Evolutionary conservation across 2,797 vertebrate species (phyloP).

Genomic region (Gorsachius magnificus): DNA sequence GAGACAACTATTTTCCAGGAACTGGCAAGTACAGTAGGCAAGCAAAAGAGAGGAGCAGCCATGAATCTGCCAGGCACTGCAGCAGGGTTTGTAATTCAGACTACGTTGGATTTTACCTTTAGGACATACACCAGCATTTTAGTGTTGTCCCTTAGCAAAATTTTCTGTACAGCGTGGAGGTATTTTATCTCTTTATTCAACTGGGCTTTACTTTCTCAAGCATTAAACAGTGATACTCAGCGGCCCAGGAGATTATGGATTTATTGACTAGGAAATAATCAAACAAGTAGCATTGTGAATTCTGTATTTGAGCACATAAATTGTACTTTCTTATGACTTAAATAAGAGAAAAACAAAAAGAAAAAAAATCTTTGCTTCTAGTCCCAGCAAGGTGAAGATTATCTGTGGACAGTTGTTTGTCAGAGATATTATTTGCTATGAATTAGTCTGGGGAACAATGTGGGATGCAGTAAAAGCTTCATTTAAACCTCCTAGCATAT

Average conservation of each 20-base stretch:
- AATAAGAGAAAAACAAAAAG: neutral
- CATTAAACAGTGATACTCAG: neutral
- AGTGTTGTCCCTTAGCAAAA: neutral
- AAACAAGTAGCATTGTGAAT: neutral
- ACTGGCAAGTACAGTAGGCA: slow-evolving; percentile 25
- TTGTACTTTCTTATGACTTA: neutral
- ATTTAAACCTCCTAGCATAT: neutral
- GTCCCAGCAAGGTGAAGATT: neutral
- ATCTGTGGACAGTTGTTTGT: neutral
- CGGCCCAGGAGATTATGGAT: neutral
- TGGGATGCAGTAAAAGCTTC: neutral
- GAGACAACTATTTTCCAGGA: slow-evolving; percentile 60
- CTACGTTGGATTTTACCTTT: neutral
- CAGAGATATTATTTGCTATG: neutral
- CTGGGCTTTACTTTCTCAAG: neutral
- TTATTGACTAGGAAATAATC: slow-evolving; percentile 30
- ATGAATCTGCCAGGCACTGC: neutral
- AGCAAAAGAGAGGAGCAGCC: neutral
- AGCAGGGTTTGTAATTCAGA: neutral
- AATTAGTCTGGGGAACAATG: neutral
- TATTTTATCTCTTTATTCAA: slow-evolving; percentile 16
- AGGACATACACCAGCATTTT: neutral
- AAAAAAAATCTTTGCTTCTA: neutral
- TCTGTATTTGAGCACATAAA: neutral
- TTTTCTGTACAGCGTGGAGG: neutral